Conservation (phyloP, 2,888 invertebrate genomes). For the Mantis religiosa region DNA sequence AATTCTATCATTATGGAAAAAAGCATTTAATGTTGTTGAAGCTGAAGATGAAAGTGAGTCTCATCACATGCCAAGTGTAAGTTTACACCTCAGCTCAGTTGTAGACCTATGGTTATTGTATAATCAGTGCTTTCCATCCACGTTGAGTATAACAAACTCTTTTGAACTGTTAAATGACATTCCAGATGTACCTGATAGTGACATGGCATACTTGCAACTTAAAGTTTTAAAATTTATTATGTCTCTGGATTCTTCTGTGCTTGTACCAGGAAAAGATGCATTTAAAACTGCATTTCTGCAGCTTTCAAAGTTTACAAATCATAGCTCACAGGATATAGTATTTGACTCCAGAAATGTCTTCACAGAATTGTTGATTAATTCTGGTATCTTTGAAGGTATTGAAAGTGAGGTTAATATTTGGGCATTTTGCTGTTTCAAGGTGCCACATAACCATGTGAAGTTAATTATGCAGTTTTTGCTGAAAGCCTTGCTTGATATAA, state of each 20-base stretch:
- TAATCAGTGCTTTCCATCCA: slow-evolving; percentile 50
- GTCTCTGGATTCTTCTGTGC: background rate
- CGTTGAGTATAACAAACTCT: slow-evolving; percentile 42
- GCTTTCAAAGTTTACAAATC: background rate
- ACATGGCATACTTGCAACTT: background rate
- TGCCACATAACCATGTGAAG: background rate
- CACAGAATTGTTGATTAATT: slow-evolving; percentile 55
- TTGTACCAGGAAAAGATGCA: background rate
- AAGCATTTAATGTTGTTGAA: background rate
- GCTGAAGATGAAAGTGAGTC: background rate
- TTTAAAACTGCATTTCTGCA: background rate
- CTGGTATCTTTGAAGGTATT: slow-evolving; percentile 61
- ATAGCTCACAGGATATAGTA: background rate
- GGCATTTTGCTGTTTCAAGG: slow-evolving; percentile 49
- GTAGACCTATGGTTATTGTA: slow-evolving; percentile 55
- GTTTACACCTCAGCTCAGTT: slow-evolving; percentile 40
- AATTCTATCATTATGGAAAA: background rate
- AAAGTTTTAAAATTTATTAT: background rate
- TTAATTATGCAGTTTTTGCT: background rate
- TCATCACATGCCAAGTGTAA: background rate
- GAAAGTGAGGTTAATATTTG: slow-evolving; percentile 64
- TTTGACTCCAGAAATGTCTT: slow-evolving; percentile 52
- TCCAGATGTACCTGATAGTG: slow-evolving; percentile 31
- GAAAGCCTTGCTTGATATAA: background rate
- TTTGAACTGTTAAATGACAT: slow-evolving; percentile 37